Evolutionary conservation across 2,113 vertebrate species (phyloP).

Genomic region (Aplodontia rufa): DNA sequence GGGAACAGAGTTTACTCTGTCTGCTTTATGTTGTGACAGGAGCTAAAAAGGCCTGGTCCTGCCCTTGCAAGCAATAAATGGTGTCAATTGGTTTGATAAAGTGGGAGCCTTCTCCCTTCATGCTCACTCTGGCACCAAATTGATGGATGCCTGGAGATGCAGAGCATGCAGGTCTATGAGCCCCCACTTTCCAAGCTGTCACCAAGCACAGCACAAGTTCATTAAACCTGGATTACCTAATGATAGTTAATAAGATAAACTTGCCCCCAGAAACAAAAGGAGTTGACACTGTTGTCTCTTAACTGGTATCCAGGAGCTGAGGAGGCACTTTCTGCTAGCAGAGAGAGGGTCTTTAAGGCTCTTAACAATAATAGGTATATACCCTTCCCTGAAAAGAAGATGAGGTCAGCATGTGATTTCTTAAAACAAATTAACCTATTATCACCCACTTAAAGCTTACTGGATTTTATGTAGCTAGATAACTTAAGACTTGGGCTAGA

Average conservation of each 20-base stretch:
- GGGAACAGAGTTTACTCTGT: not conserved
- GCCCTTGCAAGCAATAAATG: not conserved
- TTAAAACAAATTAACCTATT: slow-evolving; percentile 32
- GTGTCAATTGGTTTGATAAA: slow-evolving; percentile 42
- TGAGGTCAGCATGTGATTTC: not conserved
- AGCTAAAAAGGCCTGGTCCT: not conserved
- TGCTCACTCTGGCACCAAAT: not conserved
- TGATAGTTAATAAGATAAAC: slow-evolving; percentile 50
- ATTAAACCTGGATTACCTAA: slow-evolving; percentile 63
- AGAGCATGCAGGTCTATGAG: not conserved
- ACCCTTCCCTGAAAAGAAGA: not conserved
- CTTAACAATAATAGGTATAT: not conserved
- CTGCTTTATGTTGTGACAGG: not conserved
- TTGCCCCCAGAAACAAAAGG: slow-evolving; percentile 28
- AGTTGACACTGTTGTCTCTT: slow-evolving; percentile 25
- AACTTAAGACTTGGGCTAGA: not conserved
- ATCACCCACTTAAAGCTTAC: not conserved
- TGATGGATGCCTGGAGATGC: slow-evolving; percentile 26
- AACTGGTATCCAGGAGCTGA: not conserved
- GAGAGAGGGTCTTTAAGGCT: not conserved
- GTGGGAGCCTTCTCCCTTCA: not conserved
- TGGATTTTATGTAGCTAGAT: not conserved
- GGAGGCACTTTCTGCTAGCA: not conserved
- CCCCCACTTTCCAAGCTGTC: slow-evolving; percentile 26
- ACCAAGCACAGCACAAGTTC: not conserved